phyloP scores from a whole-genome alignment of 2,888 invertebrate genomes.

The Leptopilina syphax region DNA sequence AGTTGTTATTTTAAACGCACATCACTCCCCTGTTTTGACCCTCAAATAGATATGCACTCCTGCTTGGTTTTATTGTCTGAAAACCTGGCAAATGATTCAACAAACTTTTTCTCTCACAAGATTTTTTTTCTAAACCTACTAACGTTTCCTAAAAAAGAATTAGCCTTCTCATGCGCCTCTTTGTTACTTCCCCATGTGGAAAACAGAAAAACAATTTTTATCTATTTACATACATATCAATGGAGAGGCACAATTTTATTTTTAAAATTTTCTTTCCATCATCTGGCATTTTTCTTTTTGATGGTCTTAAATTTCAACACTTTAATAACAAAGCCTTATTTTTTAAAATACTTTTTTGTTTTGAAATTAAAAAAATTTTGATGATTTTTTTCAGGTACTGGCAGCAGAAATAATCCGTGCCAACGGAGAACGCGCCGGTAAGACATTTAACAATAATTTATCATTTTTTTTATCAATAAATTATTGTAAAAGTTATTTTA shows the following conservation, averaged over 20 bases:
- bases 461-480: too few species aligned
- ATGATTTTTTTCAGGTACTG: conserved; percentile 62
- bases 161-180: conserved; percentile 8
- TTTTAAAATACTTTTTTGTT: background rate
- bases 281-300: background rate
- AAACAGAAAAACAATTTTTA: conserved; percentile 7
- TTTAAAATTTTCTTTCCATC: background rate
- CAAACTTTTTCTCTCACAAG: conserved; percentile 13
- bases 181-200: background rate
- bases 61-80: conserved; percentile 30
- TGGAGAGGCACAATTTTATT: background rate
- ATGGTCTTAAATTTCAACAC: too few species aligned
- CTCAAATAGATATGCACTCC: conserved; percentile 31
- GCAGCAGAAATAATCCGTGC: conserved; percentile 62
- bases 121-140: conserved; percentile 16
- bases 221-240: background rate
- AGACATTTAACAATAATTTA: conserved; percentile 49
- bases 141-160: conserved; percentile 3
- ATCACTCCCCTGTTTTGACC: conserved; percentile 10
- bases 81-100: conserved; percentile 28
- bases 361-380: background rate
- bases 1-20: conserved; percentile 33
- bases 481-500: too few species aligned
- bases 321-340: too few species aligned
- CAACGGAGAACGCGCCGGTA: conserved; percentile 66